These are phyloP conservation scores for Drosophila austrosaltans DNA, from an alignment of 2,888 invertebrate species.

Conservation along the genomic window DNA sequence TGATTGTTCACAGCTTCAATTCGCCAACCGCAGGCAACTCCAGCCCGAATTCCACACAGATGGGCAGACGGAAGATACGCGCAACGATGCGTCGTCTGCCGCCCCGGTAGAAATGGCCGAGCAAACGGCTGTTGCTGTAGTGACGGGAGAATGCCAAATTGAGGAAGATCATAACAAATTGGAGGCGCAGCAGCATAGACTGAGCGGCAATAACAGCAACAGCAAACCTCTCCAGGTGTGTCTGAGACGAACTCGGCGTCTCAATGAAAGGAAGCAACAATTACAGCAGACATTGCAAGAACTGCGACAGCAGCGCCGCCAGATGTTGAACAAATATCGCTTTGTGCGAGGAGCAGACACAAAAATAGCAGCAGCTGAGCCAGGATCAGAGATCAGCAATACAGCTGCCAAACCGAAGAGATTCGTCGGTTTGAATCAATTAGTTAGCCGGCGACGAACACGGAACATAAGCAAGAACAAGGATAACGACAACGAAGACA, in stretches of 20 bases:
- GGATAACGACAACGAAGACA: background rate
- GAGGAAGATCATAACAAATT: background rate
- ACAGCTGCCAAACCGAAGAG: background rate
- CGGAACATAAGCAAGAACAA: background rate
- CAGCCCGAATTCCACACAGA: slow-evolving; percentile 62
- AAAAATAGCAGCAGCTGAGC: background rate
- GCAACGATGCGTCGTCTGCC: slow-evolving; percentile 77
- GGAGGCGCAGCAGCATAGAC: background rate
- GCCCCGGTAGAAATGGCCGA: slow-evolving; percentile 81
- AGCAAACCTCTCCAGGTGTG: background rate
- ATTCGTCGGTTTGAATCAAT: slow-evolving; percentile 3
- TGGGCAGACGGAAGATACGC: slow-evolving; percentile 81
- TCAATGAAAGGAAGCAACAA: slow-evolving; percentile 37
- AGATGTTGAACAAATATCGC: slow-evolving; percentile 44
- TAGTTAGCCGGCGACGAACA: background rate
- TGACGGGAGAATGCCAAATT: slow-evolving; percentile 2
- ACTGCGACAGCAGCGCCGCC: slow-evolving; percentile 18
- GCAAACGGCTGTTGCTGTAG: slow-evolving; percentile 11
- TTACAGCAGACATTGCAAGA: slow-evolving; percentile 27
- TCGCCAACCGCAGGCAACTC: slow-evolving; percentile 68
- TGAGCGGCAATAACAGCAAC: slow-evolving; percentile 17
- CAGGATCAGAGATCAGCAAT: background rate
- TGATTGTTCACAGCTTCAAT: slow-evolving; percentile 69
- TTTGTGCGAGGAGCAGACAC: slow-evolving; percentile 47
- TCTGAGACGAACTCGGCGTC: slow-evolving; percentile 23